These are phyloP conservation scores for Tetramorium parvispinum DNA, from an alignment of 1,140 invertebrate genomes.

Conservation along the genomic window DNA sequence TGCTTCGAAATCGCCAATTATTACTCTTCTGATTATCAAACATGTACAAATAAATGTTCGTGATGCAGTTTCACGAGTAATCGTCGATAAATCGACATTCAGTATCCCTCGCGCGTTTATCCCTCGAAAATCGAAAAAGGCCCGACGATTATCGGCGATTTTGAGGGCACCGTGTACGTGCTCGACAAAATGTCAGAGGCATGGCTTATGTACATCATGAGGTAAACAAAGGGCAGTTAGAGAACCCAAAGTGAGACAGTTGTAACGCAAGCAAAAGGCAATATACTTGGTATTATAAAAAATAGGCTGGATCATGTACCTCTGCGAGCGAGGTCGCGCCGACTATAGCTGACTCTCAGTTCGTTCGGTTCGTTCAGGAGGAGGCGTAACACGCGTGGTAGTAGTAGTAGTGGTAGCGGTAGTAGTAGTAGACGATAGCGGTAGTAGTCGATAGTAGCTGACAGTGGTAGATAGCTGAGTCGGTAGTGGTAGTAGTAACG, in stretches of 20 bases:
- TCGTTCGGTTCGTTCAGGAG: conserved; percentile 83
- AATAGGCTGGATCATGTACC: conserved; percentile 78
- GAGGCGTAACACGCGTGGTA: conserved; percentile 83
- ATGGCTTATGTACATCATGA: conserved; percentile 33
- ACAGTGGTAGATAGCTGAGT: conserved; percentile 83
- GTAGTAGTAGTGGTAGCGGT: conserved; percentile 80
- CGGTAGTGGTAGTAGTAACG: conserved; percentile 82
- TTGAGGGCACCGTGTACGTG: neutral
- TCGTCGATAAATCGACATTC: neutral
- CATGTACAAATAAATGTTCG: neutral
- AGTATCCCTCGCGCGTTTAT: neutral
- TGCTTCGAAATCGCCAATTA: neutral
- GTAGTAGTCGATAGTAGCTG: conserved; percentile 84
- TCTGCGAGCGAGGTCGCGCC: conserved; percentile 83
- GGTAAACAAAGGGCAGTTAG: conserved; percentile 46
- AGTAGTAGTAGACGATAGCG: conserved; percentile 76
- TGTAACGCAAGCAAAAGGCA: conserved; percentile 71
- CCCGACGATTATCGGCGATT: neutral
- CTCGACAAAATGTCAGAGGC: conserved; percentile 34
- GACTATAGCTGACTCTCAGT: conserved; percentile 83
- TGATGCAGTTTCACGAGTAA: too few relatives aligned
- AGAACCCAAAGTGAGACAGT: conserved; percentile 38
- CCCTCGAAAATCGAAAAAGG: neutral
- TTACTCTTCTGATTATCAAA: neutral
- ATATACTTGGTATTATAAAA: conserved; percentile 72